A percentile compares a stretch with the other conserved stretches of the same genome.
phyloP scores from a whole-genome alignment of 1,140 invertebrate species.

The Littorina saxatilis region DNA sequence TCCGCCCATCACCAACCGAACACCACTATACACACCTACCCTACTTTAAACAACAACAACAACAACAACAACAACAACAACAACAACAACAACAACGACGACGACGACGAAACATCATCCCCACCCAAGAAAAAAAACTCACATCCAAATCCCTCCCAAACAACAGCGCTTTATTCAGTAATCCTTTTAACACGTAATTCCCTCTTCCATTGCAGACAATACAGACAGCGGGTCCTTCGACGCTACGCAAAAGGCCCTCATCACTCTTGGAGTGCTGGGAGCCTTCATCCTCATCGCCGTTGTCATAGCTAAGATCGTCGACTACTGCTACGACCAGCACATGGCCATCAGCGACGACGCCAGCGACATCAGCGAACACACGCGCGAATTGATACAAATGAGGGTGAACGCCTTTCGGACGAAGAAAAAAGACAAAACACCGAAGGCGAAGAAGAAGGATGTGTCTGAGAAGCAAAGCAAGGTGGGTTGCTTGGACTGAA shows the following conservation, averaged over 20 bases:
- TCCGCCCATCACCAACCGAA: too few relatives aligned
- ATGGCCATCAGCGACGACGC: slow-evolving; percentile 47
- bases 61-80: neutral
- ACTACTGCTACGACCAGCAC: slow-evolving; percentile 52
- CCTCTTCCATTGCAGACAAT: neutral
- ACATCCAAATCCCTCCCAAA: too few relatives aligned
- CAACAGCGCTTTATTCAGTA: neutral
- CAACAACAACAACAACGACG: neutral
- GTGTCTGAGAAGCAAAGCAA: neutral
- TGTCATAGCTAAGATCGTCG: slow-evolving; percentile 52
- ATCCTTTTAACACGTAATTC: too few relatives aligned
- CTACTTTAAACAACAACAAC: too few relatives aligned
- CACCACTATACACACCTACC: too few relatives aligned
- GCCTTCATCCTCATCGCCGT: slow-evolving; percentile 43
- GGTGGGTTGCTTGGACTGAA: too few relatives aligned
- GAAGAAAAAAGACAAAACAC: slow-evolving; percentile 31
- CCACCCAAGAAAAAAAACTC: too few relatives aligned
- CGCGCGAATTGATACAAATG: slow-evolving; percentile 52
- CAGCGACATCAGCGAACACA: slow-evolving; percentile 60
- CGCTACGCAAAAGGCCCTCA: slow-evolving; percentile 47
- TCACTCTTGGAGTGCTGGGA: slow-evolving; percentile 45
- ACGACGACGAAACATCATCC: too few relatives aligned
- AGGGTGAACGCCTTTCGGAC: slow-evolving; percentile 49
- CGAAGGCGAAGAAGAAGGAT: slow-evolving; percentile 1
- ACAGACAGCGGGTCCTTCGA: neutral